A percentile compares a stretch with the other conserved stretches of the same genome.
Evolutionary conservation across 2,888 invertebrate genomes (phyloP).

Genomic region (Scaptomyza reducta): DNA sequence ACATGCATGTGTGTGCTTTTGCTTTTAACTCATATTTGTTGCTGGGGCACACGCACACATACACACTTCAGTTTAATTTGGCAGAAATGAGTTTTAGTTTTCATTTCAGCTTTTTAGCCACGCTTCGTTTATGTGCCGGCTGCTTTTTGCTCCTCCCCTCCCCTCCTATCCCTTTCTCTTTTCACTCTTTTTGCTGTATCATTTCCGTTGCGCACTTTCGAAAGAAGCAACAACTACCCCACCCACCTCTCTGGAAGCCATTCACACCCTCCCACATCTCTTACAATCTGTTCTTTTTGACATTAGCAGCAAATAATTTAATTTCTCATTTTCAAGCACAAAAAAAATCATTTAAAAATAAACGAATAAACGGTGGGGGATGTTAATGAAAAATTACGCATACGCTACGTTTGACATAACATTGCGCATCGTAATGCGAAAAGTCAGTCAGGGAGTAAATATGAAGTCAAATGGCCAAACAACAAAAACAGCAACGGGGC

Average conservation of each 20-base stretch:
- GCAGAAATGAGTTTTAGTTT: constrained; percentile 80
- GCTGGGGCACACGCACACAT: constrained; percentile 5
- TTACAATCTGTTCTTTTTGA: constrained; percentile 31
- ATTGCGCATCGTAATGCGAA: constrained; percentile 52
- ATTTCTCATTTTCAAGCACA: constrained; percentile 68
- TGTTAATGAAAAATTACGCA: constrained; percentile 69
- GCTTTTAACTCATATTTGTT: constrained; percentile 54
- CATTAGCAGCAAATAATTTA: constrained; percentile 79
- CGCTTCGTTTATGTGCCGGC: constrained; percentile 21
- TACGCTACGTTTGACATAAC: constrained; percentile 74
- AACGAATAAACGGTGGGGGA: neutral
- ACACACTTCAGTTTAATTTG: constrained; percentile 76
- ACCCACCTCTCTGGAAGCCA: neutral
- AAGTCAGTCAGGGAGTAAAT: constrained; percentile 42
- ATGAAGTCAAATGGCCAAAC: constrained; percentile 46
- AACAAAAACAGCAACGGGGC: constrained; percentile 5
- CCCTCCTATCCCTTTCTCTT: too few species aligned
- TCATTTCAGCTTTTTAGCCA: constrained; percentile 60
- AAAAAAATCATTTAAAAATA: constrained; percentile 42
- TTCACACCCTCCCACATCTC: constrained; percentile 11
- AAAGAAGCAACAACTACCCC: constrained; percentile 13
- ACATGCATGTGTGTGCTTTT: constrained; percentile 26
- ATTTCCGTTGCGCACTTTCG: constrained; percentile 62
- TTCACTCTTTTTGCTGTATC: constrained; percentile 67
- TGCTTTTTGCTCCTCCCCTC: constrained; percentile 31